Base-by-base conservation (phyloP, 1,140 invertebrate genomes). In the Nasonia longicornis region DNA sequence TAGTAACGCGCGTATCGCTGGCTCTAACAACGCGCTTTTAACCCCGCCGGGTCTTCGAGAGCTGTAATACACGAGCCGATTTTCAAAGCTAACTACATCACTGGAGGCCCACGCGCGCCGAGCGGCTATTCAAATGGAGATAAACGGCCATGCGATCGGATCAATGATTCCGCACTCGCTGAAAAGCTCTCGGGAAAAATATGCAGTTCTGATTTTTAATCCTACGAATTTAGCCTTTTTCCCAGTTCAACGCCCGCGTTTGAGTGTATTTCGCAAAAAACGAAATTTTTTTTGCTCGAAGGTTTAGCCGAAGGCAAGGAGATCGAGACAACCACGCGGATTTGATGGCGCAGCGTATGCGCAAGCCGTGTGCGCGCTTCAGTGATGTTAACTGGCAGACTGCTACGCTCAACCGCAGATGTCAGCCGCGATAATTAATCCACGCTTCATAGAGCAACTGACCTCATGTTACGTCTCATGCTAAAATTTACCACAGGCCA, bases 391-490 rank as follows among this genome's bases (percentile, higher is more conserved):
- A 88, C 85, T 84, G 87, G 86, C 85, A 82, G 84, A 79, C 81
- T 84, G 85, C 83, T 84, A 77, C 81, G 84, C n/a, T 74, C 83
- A 81, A 87, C 86, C 87, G 83, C 87, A 87, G 75, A 78, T 87
- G 86, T 87, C 87, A 87, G 84, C 84, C 58, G 76, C 86, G 83
- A 79, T 87, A 87, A 87, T 87, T 87, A 86, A 87, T 87, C 83
- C 85, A 75, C 82, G 85, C 85, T 86, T 86, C 85, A 84, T 77
- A 74, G 72, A 72, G 70, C 84, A 83, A 58, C 52, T 58, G 52
- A 77, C 66, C 73, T 76, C 67, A 77, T 82, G 83, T 78, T 84
- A 81, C 52, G 75, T 81, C 81, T 77, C 84, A 83, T 83, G 84
- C 82, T 85, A 87, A 86, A 86, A 88, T 87, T 84, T 84, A 86